Base-by-base conservation (phyloP, 1,140 invertebrate species). In the Diplogasteroides magnus region DNA sequence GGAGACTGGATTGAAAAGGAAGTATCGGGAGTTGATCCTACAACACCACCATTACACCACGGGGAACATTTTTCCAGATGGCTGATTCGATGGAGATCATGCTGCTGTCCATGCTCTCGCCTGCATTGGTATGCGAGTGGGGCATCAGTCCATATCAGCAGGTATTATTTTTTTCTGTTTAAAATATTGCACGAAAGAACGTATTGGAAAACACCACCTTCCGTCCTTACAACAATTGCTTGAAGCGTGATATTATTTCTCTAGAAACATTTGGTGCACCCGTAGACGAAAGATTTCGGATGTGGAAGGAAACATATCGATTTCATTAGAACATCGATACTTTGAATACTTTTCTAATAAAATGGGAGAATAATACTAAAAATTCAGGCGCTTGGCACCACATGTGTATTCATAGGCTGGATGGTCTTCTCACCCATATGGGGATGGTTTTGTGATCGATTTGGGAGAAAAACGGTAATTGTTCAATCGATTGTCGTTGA, bases 1-100 rank as follows among this genome's bases (percentile, higher is more conserved):
- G 6, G 6, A 48, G 37, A 11, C 37, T 48, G 37, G 37, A 48
- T 6, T 48, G 19, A 48, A 48, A 48, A 48, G 6, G 37, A 6
- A 48, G 37, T 48, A 11, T 48, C 19, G 6, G 37, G 6, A 48
- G 19, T 11, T 48, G 37, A 48, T 48, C 19, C 6, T 48, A 11
- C 37, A 48, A 48, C 19, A 11, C 19, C 37, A 48, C 25, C 28
- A 57, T n/a, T 66, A 59, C 19, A 26, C 48, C 74, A 19, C 14
- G 70, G 15, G 14, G n/a, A n/a, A 29, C 37, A 73, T 27, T 19
- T 2, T 92, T 91, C 80, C 91, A 93, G 93, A 96, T 95, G 93
- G 91, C 93, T 31, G 94, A 97, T 84, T 93, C 92, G 56, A 96
- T 97, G 93, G 94, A 97, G 86, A 96, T 97, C 90, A 96, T 94